phyloP scores from a whole-genome alignment of 30 jellyfish, hydroid and myxozoan genomes.

The Hydractinia symbiolongicarpus region DNA sequence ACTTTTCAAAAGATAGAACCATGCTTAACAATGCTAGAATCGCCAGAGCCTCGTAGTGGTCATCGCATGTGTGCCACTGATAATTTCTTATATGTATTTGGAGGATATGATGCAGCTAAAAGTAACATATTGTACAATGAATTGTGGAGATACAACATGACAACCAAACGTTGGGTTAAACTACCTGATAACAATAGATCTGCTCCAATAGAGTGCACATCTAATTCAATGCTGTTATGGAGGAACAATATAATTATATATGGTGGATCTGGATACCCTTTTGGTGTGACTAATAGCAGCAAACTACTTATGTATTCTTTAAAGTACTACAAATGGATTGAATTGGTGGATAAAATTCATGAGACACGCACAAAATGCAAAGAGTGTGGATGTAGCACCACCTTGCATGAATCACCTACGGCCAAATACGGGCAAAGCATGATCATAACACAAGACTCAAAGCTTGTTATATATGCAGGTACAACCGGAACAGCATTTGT shows the following conservation, averaged over 20 bases:
- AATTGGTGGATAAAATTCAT: background rate
- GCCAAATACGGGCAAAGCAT: slow-evolving; percentile 74
- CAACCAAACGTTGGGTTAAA: slow-evolving; percentile 54
- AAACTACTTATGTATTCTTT: slow-evolving; percentile 42
- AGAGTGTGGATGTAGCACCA: slow-evolving; percentile 3
- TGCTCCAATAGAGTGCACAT: slow-evolving; percentile 44
- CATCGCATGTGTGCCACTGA: slow-evolving; percentile 66
- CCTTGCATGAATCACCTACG: background rate
- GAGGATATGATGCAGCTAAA: slow-evolving; percentile 51
- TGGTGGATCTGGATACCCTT: slow-evolving; percentile 87
- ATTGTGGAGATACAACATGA: slow-evolving; percentile 49
- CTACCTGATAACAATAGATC: slow-evolving; percentile 42
- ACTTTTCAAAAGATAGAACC: too few species aligned
- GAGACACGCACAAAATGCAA: background rate
- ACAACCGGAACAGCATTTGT: slow-evolving; percentile 51
- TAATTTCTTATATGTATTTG: slow-evolving; percentile 48
- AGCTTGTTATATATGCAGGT: slow-evolving; percentile 54
- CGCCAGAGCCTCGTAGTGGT: slow-evolving; percentile 87
- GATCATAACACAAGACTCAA: slow-evolving; percentile 28
- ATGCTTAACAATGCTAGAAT: background rate
- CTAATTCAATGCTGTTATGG: slow-evolving; percentile 50
- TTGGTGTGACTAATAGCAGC: slow-evolving; percentile 44
- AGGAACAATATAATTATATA: slow-evolving; percentile 38
- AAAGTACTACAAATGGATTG: slow-evolving; percentile 37
- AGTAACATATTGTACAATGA: slow-evolving; percentile 39